Conservation (phyloP, 2,797 vertebrate genomes). For the Gouania willdenowi region DNA sequence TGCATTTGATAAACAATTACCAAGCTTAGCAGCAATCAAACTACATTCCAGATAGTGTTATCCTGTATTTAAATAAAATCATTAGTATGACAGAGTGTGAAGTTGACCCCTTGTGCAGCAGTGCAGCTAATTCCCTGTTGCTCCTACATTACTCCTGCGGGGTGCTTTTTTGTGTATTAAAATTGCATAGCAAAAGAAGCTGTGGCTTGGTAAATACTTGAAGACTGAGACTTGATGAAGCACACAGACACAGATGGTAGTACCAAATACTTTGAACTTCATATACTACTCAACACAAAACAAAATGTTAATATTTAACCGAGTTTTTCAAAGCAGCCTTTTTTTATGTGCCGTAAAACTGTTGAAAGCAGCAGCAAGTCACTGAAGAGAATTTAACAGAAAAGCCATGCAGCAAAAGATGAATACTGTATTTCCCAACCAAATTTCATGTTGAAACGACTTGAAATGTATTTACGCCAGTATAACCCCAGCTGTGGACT, state of each 20-base stretch:
- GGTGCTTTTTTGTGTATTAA: constrained; percentile 1
- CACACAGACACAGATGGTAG: constrained; percentile 17
- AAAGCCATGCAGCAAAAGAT: constrained; percentile 10
- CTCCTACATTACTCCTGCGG: constrained; percentile 8
- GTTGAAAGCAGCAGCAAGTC: background rate
- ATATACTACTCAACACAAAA: constrained; percentile 3
- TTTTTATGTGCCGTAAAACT: constrained; percentile 9
- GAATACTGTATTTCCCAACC: constrained; percentile 6
- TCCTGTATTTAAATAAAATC: too few species aligned
- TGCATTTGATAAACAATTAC: background rate
- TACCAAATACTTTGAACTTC: constrained; percentile 10
- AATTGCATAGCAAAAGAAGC: constrained; percentile 6
- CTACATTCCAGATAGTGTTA: too few species aligned
- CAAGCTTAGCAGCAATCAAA: background rate
- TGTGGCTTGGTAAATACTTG: constrained; percentile 10
- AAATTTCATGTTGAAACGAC: too few species aligned
- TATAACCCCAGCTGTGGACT: constrained; percentile 6
- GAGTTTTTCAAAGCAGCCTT: constrained; percentile 3
- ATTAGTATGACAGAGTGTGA: background rate
- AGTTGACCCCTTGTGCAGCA: constrained; percentile 1
- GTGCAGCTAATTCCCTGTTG: constrained; percentile 10
- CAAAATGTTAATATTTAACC: background rate
- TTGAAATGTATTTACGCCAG: background rate
- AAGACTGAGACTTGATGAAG: constrained; percentile 2
- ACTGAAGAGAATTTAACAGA: constrained; percentile 10